phyloP scores from a whole-genome alignment of 2,113 vertebrate species.

The Podilymbus podiceps region DNA sequence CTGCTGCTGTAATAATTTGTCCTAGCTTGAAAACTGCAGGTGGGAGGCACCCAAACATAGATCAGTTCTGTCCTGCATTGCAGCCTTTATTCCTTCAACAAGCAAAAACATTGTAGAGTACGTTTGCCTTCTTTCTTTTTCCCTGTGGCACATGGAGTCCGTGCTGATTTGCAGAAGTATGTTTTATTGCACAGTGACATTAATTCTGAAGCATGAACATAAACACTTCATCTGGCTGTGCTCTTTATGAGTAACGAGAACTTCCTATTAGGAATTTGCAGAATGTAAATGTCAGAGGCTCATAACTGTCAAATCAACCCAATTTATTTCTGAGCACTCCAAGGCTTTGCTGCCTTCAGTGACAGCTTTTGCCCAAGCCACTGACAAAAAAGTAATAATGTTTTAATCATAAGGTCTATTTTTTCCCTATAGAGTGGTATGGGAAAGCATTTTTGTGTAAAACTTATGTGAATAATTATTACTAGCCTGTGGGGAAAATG shows the following conservation, averaged over 20 bases:
- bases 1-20: neutral
- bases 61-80: neutral
- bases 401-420: conserved; percentile 59
- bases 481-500: neutral
- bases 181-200: conserved; percentile 38
- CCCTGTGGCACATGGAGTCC: neutral
- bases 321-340: conserved; percentile 52
- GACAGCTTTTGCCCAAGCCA: conserved; percentile 57
- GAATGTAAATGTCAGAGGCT: conserved; percentile 61
- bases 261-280: conserved; percentile 38
- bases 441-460: conserved; percentile 19
- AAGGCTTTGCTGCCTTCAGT: conserved; percentile 41
- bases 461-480: neutral
- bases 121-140: neutral
- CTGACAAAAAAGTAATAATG: conserved; percentile 23
- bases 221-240: conserved; percentile 37
- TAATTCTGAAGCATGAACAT: conserved; percentile 36
- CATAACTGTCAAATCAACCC: conserved; percentile 60
- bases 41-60: neutral
- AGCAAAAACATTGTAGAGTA: neutral
- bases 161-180: conserved; percentile 23
- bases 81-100: neutral
- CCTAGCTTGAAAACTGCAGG: neutral
- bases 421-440: neutral
- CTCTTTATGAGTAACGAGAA: conserved; percentile 11